A percentile compares a stretch with the other conserved stretches of the same genome.
These are phyloP conservation scores for Philopotamus ludificatus DNA, from an alignment of 1,140 invertebrate species.

Conservation along the genomic window DNA sequence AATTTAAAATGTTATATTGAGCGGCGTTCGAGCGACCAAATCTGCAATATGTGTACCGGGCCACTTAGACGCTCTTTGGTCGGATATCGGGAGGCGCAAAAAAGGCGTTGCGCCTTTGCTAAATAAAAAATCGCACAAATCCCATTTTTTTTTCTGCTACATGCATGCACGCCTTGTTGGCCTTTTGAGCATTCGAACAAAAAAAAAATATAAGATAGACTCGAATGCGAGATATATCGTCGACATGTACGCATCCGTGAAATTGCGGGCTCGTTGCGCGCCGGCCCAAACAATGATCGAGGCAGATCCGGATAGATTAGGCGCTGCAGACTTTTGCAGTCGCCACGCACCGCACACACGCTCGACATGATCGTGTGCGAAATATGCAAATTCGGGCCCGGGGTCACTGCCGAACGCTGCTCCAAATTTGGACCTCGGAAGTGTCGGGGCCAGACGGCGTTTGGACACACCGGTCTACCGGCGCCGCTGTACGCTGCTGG, in stretches of 20 bases:
- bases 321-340: too few relatives aligned
- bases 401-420: too few relatives aligned
- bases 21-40: neutral
- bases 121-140: neutral
- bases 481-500: too few relatives aligned
- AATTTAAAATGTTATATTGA: neutral
- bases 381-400: too few relatives aligned
- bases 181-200: too few relatives aligned
- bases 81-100: neutral
- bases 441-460: too few relatives aligned
- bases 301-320: neutral
- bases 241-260: neutral
- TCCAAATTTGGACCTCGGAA: too few relatives aligned
- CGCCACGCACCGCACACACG: too few relatives aligned
- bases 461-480: too few relatives aligned
- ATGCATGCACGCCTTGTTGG: neutral
- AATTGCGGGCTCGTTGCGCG: neutral
- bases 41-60: neutral
- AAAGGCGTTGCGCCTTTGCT: neutral
- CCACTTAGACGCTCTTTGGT: neutral
- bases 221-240: neutral
- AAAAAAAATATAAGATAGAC: neutral
- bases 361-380: too few relatives aligned
- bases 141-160: neutral
- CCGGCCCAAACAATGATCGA: neutral